phyloP scores from a whole-genome alignment of 2,797 vertebrate species.

The Pyrrhura leucotis region DNA sequence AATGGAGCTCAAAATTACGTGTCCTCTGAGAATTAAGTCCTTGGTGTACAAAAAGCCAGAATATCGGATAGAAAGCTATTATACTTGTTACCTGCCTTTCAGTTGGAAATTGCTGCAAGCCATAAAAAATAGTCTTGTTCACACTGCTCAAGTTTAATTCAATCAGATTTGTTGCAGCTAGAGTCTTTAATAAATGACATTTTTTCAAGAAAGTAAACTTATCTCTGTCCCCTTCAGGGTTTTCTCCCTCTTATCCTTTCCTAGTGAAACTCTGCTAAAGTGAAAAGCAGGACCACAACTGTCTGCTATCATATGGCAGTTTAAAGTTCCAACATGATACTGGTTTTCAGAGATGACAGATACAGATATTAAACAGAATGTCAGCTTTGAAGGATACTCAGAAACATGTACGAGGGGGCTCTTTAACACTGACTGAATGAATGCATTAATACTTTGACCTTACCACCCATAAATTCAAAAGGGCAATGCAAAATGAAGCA shows the following conservation, averaged over 20 bases:
- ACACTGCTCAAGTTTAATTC: constrained; percentile 31
- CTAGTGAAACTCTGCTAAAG: not conserved
- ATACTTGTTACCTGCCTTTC: not conserved
- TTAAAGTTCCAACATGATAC: not conserved
- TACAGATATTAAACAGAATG: constrained; percentile 3
- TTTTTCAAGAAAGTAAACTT: constrained; percentile 41
- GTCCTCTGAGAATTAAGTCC: not conserved
- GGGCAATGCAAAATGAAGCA: not conserved
- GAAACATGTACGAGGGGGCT: not conserved
- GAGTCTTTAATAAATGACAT: constrained; percentile 16
- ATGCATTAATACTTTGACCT: constrained; percentile 23
- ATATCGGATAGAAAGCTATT: not conserved
- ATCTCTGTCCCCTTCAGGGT: constrained; percentile 6
- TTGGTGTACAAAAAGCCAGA: not conserved
- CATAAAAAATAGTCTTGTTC: constrained; percentile 2
- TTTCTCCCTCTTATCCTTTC: constrained; percentile 11
- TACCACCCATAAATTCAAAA: constrained; percentile 3
- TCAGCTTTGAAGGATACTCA: not conserved
- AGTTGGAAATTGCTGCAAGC: not conserved
- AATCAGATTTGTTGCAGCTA: constrained; percentile 3
- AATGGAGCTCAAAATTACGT: not conserved
- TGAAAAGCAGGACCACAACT: not conserved
- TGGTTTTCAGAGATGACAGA: constrained; percentile 14
- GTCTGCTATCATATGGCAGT: not conserved
- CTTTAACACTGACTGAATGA: not conserved